These are phyloP conservation scores for Dissostichus mawsoni DNA, from an alignment of 2,113 vertebrate genomes.

Conservation along the genomic window DNA sequence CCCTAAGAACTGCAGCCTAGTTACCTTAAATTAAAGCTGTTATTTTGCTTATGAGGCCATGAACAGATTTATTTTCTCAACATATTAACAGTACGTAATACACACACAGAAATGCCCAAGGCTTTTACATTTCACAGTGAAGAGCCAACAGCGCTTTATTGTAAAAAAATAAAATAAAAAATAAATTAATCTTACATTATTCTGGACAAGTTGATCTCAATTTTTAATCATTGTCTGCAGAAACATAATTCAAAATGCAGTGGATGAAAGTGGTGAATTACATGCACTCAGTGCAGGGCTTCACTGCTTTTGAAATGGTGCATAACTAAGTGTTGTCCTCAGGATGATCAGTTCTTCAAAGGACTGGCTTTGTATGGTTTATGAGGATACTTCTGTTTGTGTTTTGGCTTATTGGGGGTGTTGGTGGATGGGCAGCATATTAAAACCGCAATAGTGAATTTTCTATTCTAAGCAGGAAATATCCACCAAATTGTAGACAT, in stretches of 20 bases:
- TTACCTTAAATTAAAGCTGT: conserved; percentile 73
- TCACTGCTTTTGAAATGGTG: conserved; percentile 60
- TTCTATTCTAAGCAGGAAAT: conserved; percentile 34
- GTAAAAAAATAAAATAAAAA: conserved; percentile 30
- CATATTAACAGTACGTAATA: conserved; percentile 26
- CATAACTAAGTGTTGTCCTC: conserved; percentile 59
- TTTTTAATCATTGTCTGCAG: conserved; percentile 45
- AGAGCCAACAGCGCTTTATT: conserved; percentile 19
- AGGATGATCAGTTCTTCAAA: conserved; percentile 70
- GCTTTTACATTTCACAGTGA: conserved; percentile 19
- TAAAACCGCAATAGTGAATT: conserved; percentile 43
- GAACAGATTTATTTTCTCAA: conserved; percentile 49
- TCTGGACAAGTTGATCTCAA: conserved; percentile 52
- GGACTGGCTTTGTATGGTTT: conserved; percentile 42
- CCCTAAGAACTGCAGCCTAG: conserved; percentile 51
- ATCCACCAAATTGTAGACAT: conserved; percentile 33
- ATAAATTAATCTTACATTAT: conserved; percentile 45
- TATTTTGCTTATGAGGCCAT: conserved; percentile 65
- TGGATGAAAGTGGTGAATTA: conserved; percentile 61
- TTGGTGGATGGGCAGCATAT: conserved; percentile 15
- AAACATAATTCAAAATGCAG: conserved; percentile 63
- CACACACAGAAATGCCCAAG: conserved; percentile 6
- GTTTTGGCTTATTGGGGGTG: conserved; percentile 44
- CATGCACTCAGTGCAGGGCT: conserved; percentile 44
- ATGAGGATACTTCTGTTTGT: conserved; percentile 52